Evolutionary conservation across 1,140 invertebrate genomes (phyloP).

Genomic region (Caenorhabditis remanei): DNA sequence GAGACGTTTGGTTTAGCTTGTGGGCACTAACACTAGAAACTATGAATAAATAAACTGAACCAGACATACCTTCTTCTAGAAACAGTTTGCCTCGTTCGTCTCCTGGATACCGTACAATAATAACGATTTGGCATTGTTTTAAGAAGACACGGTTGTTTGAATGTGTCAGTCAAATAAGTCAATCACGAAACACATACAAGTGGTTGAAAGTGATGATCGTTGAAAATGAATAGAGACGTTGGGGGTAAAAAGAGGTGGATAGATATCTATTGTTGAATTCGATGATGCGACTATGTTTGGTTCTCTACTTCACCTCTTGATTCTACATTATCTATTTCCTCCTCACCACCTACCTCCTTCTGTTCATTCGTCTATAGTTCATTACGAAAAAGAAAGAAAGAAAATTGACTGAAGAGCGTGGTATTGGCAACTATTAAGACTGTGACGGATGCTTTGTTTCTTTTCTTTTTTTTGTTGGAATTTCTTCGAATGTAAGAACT

Average conservation of each 20-base stretch:
- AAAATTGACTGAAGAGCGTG: slow-evolving; percentile 24
- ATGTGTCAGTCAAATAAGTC: not conserved
- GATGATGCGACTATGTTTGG: not conserved
- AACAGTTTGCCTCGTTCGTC: slow-evolving; percentile 2
- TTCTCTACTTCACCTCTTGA: slow-evolving; percentile 30
- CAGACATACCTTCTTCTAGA: not conserved
- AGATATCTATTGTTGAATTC: slow-evolving; percentile 41
- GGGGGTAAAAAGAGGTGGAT: slow-evolving; percentile 30
- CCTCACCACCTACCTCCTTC: not conserved
- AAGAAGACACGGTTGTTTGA: not conserved
- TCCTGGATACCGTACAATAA: slow-evolving; percentile 34
- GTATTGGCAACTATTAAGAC: slow-evolving; percentile 6
- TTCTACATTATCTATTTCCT: slow-evolving; percentile 12
- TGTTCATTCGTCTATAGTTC: not conserved
- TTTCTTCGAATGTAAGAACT: not conserved
- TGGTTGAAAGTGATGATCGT: slow-evolving; percentile 5
- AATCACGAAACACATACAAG: not conserved
- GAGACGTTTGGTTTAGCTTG: slow-evolving; percentile 25
- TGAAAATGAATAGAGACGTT: not conserved
- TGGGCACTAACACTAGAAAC: not conserved
- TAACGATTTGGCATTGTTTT: slow-evolving; percentile 4
- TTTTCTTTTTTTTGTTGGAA: not conserved
- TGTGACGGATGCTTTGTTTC: slow-evolving; percentile 48
- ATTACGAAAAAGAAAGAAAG: not conserved
- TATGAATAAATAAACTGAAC: not conserved